Evolutionary conservation across 2,797 vertebrate genomes (phyloP).

Genomic region (Glossophaga mutica): DNA sequence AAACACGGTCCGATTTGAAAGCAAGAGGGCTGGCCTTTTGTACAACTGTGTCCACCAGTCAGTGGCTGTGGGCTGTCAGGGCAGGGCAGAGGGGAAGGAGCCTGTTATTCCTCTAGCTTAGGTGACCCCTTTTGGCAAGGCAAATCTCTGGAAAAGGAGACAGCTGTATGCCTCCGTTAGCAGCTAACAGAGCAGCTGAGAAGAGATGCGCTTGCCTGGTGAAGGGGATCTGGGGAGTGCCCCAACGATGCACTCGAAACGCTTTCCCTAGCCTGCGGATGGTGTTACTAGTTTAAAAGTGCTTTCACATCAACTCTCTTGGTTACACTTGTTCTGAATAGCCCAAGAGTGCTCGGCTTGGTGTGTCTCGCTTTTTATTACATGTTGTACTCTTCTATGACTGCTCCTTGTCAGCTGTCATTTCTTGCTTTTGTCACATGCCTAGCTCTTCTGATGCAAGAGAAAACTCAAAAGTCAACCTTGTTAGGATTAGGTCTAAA

Average conservation of each 20-base stretch:
- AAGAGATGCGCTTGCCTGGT: background rate
- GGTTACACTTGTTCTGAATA: background rate
- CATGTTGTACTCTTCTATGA: background rate
- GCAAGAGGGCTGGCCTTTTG: background rate
- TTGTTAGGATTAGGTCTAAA: constrained; percentile 20
- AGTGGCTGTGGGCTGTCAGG: background rate
- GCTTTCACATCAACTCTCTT: background rate
- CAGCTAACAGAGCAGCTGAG: background rate
- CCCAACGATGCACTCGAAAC: background rate
- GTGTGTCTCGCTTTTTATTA: background rate
- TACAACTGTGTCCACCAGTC: background rate
- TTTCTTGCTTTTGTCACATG: background rate
- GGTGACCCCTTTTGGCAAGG: background rate
- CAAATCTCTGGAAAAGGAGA: background rate
- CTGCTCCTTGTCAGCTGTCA: background rate
- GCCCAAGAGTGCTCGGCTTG: background rate
- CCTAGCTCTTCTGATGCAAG: background rate
- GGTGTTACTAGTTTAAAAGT: background rate
- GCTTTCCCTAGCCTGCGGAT: background rate
- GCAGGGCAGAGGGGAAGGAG: background rate
- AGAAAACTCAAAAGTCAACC: background rate
- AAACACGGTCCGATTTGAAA: background rate
- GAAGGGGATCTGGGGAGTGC: background rate
- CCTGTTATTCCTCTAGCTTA: background rate
- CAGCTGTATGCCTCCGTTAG: background rate